Percentiles rank a stretch among this genome's conserved stretches.
Conservation (phyloP, 2,113 vertebrate genomes). For the Dasypus novemcinctus region DNA sequence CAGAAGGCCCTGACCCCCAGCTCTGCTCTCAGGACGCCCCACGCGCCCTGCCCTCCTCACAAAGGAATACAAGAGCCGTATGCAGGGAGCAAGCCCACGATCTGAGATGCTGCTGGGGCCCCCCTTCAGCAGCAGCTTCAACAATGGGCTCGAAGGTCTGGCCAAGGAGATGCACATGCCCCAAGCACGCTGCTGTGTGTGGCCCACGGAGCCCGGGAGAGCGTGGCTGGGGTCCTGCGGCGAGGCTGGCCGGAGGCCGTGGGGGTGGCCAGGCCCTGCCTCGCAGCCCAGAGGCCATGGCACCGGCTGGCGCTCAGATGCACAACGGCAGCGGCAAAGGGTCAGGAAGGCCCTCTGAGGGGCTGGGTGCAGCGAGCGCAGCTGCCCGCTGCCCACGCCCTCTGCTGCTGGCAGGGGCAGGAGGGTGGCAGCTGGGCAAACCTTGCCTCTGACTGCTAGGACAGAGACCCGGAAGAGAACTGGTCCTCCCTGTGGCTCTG, state of each 20-base stretch:
- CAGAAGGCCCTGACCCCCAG: neutral
- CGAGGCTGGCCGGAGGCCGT: too few species aligned
- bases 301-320: too few species aligned
- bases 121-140: neutral
- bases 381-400: neutral
- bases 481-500: neutral
- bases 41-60: neutral
- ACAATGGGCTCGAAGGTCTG: neutral
- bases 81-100: neutral
- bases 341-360: too few species aligned
- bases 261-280: too few species aligned
- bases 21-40: neutral
- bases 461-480: constrained; percentile 40
- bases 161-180: neutral
- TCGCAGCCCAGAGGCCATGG: too few species aligned
- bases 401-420: neutral
- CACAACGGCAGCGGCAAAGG: too few species aligned
- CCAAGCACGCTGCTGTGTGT: neutral
- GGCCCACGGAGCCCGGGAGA: neutral
- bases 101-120: neutral
- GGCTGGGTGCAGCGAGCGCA: neutral
- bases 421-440: neutral
- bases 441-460: neutral
- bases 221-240: too few species aligned
- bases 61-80: constrained; percentile 36